Conservation (phyloP, 2,113 vertebrate species). For the Larimichthys polyactis region DNA sequence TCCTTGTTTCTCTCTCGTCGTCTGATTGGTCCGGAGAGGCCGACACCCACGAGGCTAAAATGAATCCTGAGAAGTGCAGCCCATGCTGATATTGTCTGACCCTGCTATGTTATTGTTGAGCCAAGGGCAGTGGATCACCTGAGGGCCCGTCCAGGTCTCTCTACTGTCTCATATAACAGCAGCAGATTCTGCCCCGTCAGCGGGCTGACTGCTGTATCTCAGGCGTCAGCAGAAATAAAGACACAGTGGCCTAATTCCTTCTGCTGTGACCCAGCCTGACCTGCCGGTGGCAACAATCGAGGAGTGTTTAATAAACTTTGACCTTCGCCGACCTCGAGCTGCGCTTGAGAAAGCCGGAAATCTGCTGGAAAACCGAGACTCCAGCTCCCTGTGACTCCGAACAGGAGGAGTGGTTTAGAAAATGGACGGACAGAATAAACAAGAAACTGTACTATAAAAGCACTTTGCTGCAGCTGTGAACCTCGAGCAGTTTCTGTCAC, state of each 20-base stretch:
- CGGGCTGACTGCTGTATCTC: slow-evolving; percentile 28
- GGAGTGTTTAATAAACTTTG: not conserved
- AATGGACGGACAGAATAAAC: too few species aligned
- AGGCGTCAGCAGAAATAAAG: slow-evolving; percentile 50
- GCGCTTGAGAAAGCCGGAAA: not conserved
- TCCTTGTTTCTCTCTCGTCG: not conserved
- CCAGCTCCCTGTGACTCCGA: too few species aligned
- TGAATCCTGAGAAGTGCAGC: not conserved
- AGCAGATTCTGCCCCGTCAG: slow-evolving; percentile 61
- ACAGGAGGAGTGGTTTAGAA: too few species aligned
- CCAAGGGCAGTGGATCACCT: slow-evolving; percentile 60
- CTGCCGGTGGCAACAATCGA: not conserved
- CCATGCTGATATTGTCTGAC: slow-evolving; percentile 5
- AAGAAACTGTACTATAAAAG: too few species aligned
- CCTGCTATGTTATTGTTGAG: slow-evolving; percentile 4
- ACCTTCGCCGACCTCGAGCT: not conserved
- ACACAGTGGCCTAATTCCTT: slow-evolving; percentile 41
- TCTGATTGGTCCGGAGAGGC: slow-evolving; percentile 37
- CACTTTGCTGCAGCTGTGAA: too few species aligned
- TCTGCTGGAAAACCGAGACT: too few species aligned
- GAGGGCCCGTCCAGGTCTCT: not conserved
- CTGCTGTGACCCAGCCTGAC: not conserved
- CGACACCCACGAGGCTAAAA: slow-evolving; percentile 2
- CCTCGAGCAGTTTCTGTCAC: too few species aligned
- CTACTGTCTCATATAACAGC: slow-evolving; percentile 53